Evolutionary conservation across 2,888 invertebrate species (phyloP).

Genomic region (Acronicta leporina): DNA sequence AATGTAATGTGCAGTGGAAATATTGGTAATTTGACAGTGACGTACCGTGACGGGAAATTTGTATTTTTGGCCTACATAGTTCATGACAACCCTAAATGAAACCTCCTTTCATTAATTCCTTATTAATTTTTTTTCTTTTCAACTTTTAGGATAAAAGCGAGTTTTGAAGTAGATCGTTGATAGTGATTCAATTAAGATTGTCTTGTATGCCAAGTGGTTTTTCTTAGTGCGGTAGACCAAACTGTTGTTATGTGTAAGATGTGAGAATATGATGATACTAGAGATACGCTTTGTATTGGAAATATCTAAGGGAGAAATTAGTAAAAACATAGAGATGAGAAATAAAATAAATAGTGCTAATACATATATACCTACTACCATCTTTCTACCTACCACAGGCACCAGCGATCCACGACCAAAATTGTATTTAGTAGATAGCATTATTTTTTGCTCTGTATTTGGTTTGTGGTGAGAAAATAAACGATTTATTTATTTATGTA

Average conservation of each 20-base stretch:
- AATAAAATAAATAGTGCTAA: background rate
- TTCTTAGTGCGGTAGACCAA: constrained; percentile 69
- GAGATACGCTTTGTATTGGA: constrained; percentile 29
- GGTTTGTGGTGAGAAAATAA: too few species aligned
- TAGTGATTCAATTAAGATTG: constrained; percentile 53
- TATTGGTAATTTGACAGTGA: too few species aligned
- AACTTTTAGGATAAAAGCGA: constrained; percentile 24
- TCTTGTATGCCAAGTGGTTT: constrained; percentile 65
- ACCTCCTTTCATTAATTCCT: background rate
- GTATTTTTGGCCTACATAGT: background rate
- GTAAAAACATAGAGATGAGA: too few species aligned
- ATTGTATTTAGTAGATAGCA: too few species aligned
- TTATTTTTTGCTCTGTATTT: too few species aligned
- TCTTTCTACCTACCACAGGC: too few species aligned
- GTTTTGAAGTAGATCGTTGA: constrained; percentile 49
- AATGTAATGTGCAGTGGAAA: too few species aligned
- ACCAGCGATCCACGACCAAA: too few species aligned
- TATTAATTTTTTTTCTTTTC: background rate
- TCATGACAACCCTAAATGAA: background rate
- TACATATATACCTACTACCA: too few species aligned
- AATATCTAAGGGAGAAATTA: constrained; percentile 18
- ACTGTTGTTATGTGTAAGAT: constrained; percentile 62
- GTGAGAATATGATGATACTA: constrained; percentile 48
- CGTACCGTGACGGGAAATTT: background rate
- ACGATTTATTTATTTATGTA: too few species aligned